A percentile compares a stretch with the other conserved stretches of the same genome.
Evolutionary conservation across 1,140 invertebrate species (phyloP).

Genomic region (Sipha flava): DNA sequence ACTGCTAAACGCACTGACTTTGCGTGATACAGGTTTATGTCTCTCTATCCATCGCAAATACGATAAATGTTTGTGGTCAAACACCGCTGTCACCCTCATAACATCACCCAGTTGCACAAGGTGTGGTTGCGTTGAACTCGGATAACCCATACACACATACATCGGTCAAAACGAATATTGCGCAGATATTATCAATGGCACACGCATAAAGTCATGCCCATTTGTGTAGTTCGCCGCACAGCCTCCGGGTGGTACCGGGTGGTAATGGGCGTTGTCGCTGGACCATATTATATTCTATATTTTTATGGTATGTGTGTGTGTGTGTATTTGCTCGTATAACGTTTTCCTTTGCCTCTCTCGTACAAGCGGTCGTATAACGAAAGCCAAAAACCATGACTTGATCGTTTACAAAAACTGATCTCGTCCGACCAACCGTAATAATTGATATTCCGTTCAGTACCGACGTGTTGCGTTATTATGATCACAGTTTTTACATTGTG

Average conservation of each 20-base stretch:
- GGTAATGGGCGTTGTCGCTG: constrained; percentile 4
- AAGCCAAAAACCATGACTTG: constrained; percentile 12
- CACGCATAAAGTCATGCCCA: background rate
- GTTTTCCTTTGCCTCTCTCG: background rate
- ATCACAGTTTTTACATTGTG: constrained; percentile 17
- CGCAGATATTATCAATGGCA: background rate
- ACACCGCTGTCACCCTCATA: too few relatives aligned
- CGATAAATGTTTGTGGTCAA: too few relatives aligned
- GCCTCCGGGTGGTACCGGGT: background rate
- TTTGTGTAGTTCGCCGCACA: background rate
- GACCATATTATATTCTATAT: background rate
- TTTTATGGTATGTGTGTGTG: background rate
- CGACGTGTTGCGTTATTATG: background rate
- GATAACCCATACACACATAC: background rate
- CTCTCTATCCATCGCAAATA: too few relatives aligned
- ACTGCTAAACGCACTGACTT: too few relatives aligned
- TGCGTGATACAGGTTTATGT: too few relatives aligned
- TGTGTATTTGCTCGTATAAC: background rate
- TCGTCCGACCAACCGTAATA: constrained; percentile 9
- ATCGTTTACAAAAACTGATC: constrained; percentile 21
- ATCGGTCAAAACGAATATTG: background rate
- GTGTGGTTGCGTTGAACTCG: background rate
- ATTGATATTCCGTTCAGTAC: constrained; percentile 21
- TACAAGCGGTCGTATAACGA: background rate
- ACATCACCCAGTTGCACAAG: background rate